phyloP scores from a whole-genome alignment of 2,113 vertebrate species.

The Colaptes auratus region DNA sequence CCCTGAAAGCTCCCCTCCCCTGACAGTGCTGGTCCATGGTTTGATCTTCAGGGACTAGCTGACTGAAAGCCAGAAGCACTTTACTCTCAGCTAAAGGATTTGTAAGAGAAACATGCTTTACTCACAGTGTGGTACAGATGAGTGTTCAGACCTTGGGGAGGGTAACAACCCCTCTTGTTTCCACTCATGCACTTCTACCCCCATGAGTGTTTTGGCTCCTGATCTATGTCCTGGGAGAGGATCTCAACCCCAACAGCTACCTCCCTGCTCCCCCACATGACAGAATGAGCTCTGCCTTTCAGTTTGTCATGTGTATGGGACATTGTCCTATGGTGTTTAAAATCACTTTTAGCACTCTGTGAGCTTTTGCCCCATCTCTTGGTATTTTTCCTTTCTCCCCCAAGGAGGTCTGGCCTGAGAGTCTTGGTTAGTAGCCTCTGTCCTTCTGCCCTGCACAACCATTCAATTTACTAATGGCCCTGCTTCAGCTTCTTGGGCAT shows the following conservation, averaged over 20 bases:
- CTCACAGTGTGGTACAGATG: background rate
- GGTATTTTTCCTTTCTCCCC: background rate
- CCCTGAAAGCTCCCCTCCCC: background rate
- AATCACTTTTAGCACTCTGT: background rate
- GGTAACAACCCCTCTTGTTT: background rate
- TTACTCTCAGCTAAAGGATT: background rate
- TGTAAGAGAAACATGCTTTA: background rate
- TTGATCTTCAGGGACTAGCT: background rate
- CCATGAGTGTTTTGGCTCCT: background rate
- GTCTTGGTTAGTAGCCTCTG: background rate
- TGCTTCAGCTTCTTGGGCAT: background rate
- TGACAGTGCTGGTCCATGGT: accelerated
- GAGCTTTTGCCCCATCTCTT: background rate
- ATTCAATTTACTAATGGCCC: background rate
- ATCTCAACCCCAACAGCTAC: background rate
- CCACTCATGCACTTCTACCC: background rate
- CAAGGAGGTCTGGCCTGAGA: accelerated
- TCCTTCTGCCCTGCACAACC: accelerated
- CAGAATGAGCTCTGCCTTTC: background rate
- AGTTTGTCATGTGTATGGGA: background rate
- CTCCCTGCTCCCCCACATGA: background rate
- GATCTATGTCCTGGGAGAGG: background rate
- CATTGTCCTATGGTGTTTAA: background rate
- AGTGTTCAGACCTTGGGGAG: accelerated
- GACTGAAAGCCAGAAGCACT: slow-evolving; percentile 4